A percentile compares a stretch with the other conserved stretches of the same genome.
These are phyloP conservation scores for Lagenorhynchus albirostris DNA, from an alignment of 2,113 vertebrate species.

Conservation along the genomic window DNA sequence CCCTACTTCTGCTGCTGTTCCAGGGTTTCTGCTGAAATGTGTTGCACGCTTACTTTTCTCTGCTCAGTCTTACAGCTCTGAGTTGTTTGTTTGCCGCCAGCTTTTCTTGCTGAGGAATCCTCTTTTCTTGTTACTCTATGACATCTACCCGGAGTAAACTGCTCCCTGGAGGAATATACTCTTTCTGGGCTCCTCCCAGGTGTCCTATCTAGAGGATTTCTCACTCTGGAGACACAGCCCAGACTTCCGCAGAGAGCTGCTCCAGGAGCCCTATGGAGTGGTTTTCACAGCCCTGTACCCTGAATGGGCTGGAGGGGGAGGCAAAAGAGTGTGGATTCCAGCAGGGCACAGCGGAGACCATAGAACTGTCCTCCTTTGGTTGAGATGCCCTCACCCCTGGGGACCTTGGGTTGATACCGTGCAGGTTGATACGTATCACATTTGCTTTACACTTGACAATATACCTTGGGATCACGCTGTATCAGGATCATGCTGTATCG, in stretches of 20 bases:
- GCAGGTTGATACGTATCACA: neutral
- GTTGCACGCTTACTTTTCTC: neutral
- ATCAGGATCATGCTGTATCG: rapidly evolving
- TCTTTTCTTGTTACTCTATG: neutral
- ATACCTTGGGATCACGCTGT: neutral
- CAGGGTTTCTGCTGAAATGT: neutral
- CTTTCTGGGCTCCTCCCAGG: neutral
- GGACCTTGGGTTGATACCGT: neutral
- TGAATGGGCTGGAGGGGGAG: neutral
- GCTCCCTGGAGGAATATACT: neutral
- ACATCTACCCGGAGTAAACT: neutral
- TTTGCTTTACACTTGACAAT: neutral
- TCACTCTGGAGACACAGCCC: neutral
- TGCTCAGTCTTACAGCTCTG: neutral
- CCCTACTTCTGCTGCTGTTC: neutral
- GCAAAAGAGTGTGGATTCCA: neutral
- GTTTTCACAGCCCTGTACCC: neutral
- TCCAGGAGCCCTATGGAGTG: neutral
- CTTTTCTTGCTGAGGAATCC: neutral
- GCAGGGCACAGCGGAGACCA: rapidly evolving
- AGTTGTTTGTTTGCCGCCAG: neutral
- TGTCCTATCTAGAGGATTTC: neutral
- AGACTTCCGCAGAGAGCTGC: neutral
- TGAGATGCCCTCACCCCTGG: neutral
- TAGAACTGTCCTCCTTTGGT: neutral